Percentiles rank a stretch among this genome's conserved stretches.
phyloP scores from a whole-genome alignment of 2,797 vertebrate species.

The Cossypha heuglini region DNA sequence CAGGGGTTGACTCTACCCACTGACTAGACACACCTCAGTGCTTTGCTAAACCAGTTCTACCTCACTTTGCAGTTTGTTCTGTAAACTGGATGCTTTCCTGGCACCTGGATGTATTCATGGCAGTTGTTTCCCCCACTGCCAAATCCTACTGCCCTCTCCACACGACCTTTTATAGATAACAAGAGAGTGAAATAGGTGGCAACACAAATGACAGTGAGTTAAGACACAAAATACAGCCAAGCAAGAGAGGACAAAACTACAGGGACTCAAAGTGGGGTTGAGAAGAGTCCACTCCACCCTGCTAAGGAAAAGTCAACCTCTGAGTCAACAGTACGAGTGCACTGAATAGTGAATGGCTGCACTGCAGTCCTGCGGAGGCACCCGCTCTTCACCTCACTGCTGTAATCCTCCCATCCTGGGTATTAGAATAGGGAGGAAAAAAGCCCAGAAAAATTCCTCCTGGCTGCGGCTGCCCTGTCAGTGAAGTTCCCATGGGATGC shows the following conservation, averaged over 20 bases:
- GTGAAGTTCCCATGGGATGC: background rate
- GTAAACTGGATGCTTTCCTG: background rate
- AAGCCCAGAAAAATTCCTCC: background rate
- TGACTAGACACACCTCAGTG: background rate
- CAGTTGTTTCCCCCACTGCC: background rate
- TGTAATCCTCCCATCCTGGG: background rate
- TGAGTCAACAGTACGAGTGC: background rate
- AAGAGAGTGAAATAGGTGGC: background rate
- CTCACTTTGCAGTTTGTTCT: background rate
- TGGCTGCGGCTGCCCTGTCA: background rate
- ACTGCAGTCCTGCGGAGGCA: background rate
- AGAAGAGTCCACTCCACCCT: background rate
- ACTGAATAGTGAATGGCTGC: background rate
- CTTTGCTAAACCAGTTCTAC: background rate
- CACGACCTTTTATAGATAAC: background rate
- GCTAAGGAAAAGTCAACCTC: background rate
- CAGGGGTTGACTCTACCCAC: background rate
- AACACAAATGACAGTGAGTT: background rate
- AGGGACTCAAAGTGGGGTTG: background rate
- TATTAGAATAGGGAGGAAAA: background rate
- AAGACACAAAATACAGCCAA: background rate
- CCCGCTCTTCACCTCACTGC: background rate
- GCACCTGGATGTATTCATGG: background rate
- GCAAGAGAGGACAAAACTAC: background rate
- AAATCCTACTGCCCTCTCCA: background rate